Percentiles rank a stretch among this genome's conserved stretches.
Evolutionary conservation across 2,888 invertebrate species (phyloP).

Genomic region (Sinotaia quadrata): DNA sequence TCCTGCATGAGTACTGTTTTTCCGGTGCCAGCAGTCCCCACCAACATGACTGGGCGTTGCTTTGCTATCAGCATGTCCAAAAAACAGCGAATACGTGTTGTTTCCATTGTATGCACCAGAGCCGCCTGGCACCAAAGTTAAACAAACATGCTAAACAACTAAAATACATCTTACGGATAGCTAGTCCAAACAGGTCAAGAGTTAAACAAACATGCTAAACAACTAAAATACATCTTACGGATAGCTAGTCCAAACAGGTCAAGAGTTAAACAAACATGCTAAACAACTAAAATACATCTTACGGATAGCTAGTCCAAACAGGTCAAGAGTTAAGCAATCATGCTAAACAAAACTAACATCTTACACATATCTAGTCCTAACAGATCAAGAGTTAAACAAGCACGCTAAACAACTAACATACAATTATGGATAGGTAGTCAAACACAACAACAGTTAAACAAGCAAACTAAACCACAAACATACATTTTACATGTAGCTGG

Average conservation of each 20-base stretch:
- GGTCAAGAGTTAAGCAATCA: no score
- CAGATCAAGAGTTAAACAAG: no score
- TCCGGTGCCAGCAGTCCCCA: conserved; percentile 93
- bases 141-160: not conserved
- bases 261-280: no score
- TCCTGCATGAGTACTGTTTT: conserved; percentile 92
- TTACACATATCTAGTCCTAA: no score
- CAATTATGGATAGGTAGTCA: no score
- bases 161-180: not conserved
- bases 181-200: not conserved
- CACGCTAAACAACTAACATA: no score
- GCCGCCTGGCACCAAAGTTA: conserved; percentile 78
- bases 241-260: not conserved
- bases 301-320: no score
- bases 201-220: not conserved
- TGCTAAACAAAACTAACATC: no score
- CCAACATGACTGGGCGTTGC: conserved; percentile 93
- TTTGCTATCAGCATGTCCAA: conserved; percentile 90
- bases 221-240: not conserved
- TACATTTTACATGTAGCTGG: no score
- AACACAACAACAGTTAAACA: no score
- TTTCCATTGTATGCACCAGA: conserved; percentile 93
- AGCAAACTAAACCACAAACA: no score
- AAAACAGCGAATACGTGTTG: conserved; percentile 90
- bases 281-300: no score